A percentile compares a stretch with the other conserved stretches of the same genome.
phyloP scores from a whole-genome alignment of 2,797 vertebrate genomes.

The Falco peregrinus region DNA sequence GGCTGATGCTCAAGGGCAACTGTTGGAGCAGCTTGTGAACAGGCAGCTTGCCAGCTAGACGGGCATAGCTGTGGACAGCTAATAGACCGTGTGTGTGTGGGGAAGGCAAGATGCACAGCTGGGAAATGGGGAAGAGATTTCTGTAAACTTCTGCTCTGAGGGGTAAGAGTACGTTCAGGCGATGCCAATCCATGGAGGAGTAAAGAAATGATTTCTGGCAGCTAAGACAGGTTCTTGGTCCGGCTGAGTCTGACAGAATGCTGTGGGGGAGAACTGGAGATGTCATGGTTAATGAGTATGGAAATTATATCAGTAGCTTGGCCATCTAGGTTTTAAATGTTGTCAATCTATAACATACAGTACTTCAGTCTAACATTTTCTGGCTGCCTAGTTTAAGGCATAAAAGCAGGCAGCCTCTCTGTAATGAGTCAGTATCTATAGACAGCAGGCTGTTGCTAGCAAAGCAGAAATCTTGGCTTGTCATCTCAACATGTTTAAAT shows the following conservation, averaged over 20 bases:
- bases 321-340: constrained; percentile 62
- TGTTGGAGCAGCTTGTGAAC: constrained; percentile 23
- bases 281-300: constrained; percentile 51
- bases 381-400: constrained; percentile 53
- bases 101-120: constrained; percentile 59
- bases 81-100: background rate
- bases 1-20: constrained; percentile 19
- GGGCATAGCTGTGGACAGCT: constrained; percentile 34
- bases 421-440: constrained; percentile 32
- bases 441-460: constrained; percentile 48
- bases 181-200: constrained; percentile 14
- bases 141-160: constrained; percentile 50
- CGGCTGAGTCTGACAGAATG: constrained; percentile 48
- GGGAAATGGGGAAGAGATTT: constrained; percentile 48
- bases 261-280: constrained; percentile 57
- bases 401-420: constrained; percentile 51
- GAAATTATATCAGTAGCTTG: constrained; percentile 54
- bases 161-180: constrained; percentile 22
- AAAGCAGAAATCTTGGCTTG: constrained; percentile 48
- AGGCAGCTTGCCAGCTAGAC: constrained; percentile 15
- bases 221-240: constrained; percentile 55
- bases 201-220: constrained; percentile 60
- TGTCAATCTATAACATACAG: constrained; percentile 48
- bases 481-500: constrained; percentile 52
- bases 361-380: constrained; percentile 36